Base-by-base conservation (phyloP, 2,113 vertebrate genomes). In the Psittacula cyanocephala region DNA sequence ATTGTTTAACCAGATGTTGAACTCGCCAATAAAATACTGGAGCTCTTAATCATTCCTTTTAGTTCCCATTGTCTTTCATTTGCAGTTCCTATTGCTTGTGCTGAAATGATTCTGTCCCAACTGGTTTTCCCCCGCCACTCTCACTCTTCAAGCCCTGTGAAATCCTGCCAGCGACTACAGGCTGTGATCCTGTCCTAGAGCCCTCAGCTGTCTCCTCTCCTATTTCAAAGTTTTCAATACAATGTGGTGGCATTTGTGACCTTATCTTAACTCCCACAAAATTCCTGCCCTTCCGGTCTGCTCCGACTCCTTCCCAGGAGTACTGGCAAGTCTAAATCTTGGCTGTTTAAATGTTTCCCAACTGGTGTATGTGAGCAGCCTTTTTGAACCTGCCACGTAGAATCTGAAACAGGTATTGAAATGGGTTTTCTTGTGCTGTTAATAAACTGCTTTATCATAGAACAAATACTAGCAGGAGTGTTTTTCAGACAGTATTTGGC, bases 71-170 rank as follows among this genome's bases (percentile, higher is more conserved):
- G 35, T 90, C 62, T 47, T 82, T 94, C 17, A 27, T 89, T 50
- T 88, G 71, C 59, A 50, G 19, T 80, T 93, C 59, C 28, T 13
- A 14, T 29, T 74, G 41, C 43, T 71, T 70, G 17, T 44, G 57
- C 52, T 69, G n/a, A 31, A 80, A 52, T 47, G n/a, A 3, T 53
- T 91, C 75, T 62, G 7, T 81, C 43, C n/a, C 5, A 13, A 11
- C 16, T 0, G 2, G 0, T 9, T 55, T 35, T 83, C 39, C 8
- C 4, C 3, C 5, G 8, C 1, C 22, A 24, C 18, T 0, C 9
- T 80, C 9, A 5, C 16, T 78, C 47, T 47, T 75, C 1, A 9
- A 70, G n/a, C 27, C 25, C 43, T 67, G 28, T 75, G 72, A 81
- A 78, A 77, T 89, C 80, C 77, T 83, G 39, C 24, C 28, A 22